These are phyloP conservation scores for Pectinophora gossypiella DNA, from an alignment of 1,140 invertebrate species.

Conservation along the genomic window DNA sequence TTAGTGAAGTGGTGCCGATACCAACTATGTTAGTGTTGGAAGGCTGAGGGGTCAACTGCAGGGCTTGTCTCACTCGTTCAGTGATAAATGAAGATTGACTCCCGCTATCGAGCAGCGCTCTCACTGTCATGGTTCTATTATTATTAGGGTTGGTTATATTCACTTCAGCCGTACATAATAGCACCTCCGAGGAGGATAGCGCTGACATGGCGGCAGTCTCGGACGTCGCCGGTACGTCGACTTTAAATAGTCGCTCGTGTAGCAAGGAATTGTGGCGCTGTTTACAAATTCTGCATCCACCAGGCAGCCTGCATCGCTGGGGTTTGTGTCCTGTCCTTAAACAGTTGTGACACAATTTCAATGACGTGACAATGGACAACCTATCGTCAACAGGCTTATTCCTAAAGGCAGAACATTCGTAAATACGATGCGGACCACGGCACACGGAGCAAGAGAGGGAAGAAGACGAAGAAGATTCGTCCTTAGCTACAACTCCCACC, in stretches of 20 bases:
- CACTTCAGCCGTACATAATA: not conserved
- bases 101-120: slow-evolving; percentile 1
- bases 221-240: not conserved
- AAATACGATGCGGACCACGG: not conserved
- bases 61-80: not conserved
- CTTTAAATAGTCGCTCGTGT: not conserved
- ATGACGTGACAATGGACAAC: not conserved
- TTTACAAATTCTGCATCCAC: slow-evolving; percentile 10
- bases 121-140: not conserved
- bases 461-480: not conserved
- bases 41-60: not conserved
- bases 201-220: not conserved
- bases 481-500: not conserved
- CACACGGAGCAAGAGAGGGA: not conserved
- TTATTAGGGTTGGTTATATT: not conserved
- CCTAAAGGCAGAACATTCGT: not conserved
- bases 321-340: slow-evolving; percentile 6
- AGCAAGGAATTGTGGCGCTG: slow-evolving; percentile 11
- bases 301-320: slow-evolving; percentile 3
- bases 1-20: not conserved
- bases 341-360: slow-evolving; percentile 12
- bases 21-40: not conserved
- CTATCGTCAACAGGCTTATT: slow-evolving; percentile 5
- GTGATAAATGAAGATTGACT: not conserved
- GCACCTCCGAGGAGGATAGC: not conserved